Evolutionary conservation across 2,797 vertebrate species (phyloP).

Genomic region (Typhlichthys eigenmanni): DNA sequence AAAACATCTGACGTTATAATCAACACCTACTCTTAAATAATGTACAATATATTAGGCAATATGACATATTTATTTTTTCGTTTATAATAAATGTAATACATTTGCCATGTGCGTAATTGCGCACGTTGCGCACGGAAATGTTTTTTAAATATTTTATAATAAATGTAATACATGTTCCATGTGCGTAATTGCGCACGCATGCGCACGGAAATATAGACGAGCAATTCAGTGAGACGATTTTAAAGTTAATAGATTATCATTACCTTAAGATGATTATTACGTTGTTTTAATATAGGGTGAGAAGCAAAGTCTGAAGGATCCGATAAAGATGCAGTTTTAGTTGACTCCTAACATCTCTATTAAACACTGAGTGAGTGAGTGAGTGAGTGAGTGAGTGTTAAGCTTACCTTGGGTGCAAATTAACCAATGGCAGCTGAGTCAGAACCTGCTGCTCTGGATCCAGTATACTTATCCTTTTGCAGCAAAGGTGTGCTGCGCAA

Average conservation of each 20-base stretch:
- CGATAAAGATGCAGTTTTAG: constrained; percentile 83
- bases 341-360: constrained; percentile 77
- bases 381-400: constrained; percentile 3
- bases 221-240: background rate
- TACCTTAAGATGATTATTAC: constrained; percentile 44
- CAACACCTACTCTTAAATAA: too few species aligned
- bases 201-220: too few species aligned
- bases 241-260: too few species aligned
- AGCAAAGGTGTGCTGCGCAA: constrained; percentile 72
- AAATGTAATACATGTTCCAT: too few species aligned
- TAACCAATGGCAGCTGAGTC: constrained; percentile 81
- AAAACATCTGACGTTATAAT: background rate
- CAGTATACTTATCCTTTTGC: constrained; percentile 80
- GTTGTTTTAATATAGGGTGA: constrained; percentile 82
- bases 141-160: too few species aligned
- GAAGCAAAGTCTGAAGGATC: constrained; percentile 83
- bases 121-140: too few species aligned
- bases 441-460: constrained; percentile 83
- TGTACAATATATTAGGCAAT: too few species aligned
- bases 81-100: too few species aligned
- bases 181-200: too few species aligned
- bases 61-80: too few species aligned
- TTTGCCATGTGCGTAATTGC: too few species aligned
- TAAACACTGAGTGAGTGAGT: constrained; percentile 70
- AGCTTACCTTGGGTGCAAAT: constrained; percentile 77